Conservation (phyloP, 1,140 invertebrate genomes). For the Doryteuthis pealeii region DNA sequence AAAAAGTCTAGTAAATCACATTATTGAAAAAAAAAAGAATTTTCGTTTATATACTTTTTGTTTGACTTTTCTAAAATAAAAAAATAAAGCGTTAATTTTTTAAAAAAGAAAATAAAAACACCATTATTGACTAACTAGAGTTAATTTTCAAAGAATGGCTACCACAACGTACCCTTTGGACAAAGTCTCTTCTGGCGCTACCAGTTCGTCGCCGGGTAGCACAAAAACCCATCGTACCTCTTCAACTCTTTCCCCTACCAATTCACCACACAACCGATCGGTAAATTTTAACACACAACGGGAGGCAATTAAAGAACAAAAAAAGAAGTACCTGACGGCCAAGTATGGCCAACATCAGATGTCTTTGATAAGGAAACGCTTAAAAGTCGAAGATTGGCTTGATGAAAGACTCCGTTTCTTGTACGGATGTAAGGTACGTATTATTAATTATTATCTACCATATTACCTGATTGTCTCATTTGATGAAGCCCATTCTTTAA, state of each 20-base stretch:
- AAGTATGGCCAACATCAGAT: conserved; percentile 97
- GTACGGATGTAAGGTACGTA: conserved; percentile 77
- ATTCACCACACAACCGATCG: conserved; percentile 7
- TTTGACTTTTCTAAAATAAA: no score
- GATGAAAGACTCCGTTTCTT: conserved; percentile 91
- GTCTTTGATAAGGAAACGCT: conserved; percentile 89
- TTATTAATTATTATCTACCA: no score
- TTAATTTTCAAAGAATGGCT: background rate
- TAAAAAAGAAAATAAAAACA: no score
- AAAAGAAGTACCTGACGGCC: conserved; percentile 84
- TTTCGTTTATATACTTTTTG: no score
- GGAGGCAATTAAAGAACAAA: conserved; percentile 66
- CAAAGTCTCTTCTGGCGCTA: background rate
- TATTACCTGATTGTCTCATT: no score
- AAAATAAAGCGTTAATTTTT: no score
- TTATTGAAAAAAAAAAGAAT: no score
- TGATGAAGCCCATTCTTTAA: no score
- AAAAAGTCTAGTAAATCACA: no score
- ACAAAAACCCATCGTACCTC: background rate
- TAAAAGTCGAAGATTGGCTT: conserved; percentile 96
- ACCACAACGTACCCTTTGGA: conserved; percentile 5
- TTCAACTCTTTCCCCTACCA: background rate
- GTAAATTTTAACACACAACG: conserved; percentile 48
- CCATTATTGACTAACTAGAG: no score
- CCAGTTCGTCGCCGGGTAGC: background rate